These are phyloP conservation scores for Ceratosolen fusciceps DNA, from an alignment of 1,140 invertebrate species.

Conservation along the genomic window DNA sequence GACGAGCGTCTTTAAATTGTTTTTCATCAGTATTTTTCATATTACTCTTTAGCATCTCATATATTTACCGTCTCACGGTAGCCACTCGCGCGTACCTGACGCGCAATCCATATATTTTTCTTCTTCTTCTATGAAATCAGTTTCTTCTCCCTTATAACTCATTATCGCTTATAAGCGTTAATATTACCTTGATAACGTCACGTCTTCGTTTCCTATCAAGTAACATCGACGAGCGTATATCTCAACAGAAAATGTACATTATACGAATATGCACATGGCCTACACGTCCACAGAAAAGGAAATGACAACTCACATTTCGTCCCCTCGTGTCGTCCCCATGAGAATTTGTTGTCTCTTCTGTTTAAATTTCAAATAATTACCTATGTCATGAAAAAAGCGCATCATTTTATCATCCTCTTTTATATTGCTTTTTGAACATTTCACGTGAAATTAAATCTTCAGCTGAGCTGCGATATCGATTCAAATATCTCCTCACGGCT, in stretches of 20 bases:
- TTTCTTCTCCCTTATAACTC: slow-evolving; percentile 20
- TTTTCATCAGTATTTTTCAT: neutral
- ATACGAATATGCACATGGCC: neutral
- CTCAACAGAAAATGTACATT: slow-evolving; percentile 38
- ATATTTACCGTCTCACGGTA: slow-evolving; percentile 37
- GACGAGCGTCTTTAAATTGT: neutral
- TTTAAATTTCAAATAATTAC: neutral
- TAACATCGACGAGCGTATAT: slow-evolving; percentile 27
- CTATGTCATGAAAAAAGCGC: neutral
- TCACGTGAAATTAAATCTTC: neutral
- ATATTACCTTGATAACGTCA: slow-evolving; percentile 37
- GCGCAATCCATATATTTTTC: slow-evolving; percentile 33
- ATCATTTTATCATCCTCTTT: neutral
- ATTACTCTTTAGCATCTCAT: neutral
- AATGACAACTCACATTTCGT: slow-evolving; percentile 6
- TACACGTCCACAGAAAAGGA: neutral
- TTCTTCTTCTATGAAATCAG: slow-evolving; percentile 39
- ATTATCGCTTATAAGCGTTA: slow-evolving; percentile 34
- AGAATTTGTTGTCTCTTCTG: neutral
- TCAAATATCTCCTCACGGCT: neutral
- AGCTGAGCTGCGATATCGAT: neutral
- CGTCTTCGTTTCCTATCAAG: neutral
- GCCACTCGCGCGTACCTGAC: slow-evolving; percentile 40
- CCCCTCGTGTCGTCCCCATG: neutral
- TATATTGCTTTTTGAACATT: neutral